Evolutionary conservation across 2,888 invertebrate genomes (phyloP).

Genomic region (Anaspis maculata): DNA sequence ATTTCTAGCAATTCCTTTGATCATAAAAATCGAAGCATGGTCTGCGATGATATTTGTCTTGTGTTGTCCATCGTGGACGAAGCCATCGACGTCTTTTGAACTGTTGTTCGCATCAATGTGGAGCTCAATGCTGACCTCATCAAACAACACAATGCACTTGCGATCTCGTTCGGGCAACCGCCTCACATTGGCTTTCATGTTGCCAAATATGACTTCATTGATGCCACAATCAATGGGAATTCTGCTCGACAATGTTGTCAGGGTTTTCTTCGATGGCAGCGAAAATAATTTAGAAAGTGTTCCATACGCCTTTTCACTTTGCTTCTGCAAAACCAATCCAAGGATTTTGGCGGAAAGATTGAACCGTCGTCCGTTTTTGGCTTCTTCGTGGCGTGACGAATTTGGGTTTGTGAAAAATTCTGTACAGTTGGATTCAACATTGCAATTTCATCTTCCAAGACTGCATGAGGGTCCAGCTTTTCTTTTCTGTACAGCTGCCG

Average conservation of each 20-base stretch:
- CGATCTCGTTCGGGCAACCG: constrained; percentile 1
- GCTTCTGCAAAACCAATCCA: constrained; percentile 5
- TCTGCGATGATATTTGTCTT: constrained; percentile 8
- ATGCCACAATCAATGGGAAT: constrained; percentile 6
- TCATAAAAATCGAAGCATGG: constrained; percentile 12
- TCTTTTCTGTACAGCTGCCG: neutral
- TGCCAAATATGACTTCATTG: constrained; percentile 5
- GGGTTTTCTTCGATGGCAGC: constrained; percentile 8
- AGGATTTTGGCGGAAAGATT: constrained; percentile 5
- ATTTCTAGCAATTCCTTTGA: constrained; percentile 8
- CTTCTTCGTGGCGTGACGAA: neutral
- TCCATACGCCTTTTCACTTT: constrained; percentile 5
- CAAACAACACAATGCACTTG: constrained; percentile 9
- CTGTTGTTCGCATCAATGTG: constrained; percentile 4
- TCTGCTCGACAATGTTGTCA: constrained; percentile 1
- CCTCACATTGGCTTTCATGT: constrained; percentile 4
- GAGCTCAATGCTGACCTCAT: constrained; percentile 8
- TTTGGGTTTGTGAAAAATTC: constrained; percentile 2
- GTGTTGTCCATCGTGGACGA: constrained; percentile 5
- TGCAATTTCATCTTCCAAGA: neutral
- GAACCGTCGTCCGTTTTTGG: constrained; percentile 2
- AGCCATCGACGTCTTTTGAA: constrained; percentile 4
- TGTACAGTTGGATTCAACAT: neutral
- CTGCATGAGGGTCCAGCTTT: neutral
- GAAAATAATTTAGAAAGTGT: constrained; percentile 5